Evolutionary conservation across 2,888 invertebrate genomes (phyloP).

Genomic region (Dascillus cervinus): DNA sequence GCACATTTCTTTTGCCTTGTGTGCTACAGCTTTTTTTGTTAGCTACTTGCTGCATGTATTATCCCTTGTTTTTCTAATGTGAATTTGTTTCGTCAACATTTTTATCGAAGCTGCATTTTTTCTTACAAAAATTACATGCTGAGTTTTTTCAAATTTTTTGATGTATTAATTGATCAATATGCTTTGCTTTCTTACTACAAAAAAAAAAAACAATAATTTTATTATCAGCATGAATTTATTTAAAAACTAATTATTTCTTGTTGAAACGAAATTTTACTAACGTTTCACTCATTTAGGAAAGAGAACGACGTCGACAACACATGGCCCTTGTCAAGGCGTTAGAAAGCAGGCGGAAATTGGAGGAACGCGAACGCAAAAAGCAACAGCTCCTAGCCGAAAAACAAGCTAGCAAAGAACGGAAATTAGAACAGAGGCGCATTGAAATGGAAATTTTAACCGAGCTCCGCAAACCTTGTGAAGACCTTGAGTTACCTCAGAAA

Average conservation of each 20-base stretch:
- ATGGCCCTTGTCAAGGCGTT: slow-evolving; percentile 81
- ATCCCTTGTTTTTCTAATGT: no score
- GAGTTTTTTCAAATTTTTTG: no score
- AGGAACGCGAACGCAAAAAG: slow-evolving; percentile 72
- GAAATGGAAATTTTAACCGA: slow-evolving; percentile 62
- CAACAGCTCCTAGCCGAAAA: slow-evolving; percentile 76
- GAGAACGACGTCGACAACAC: slow-evolving; percentile 84
- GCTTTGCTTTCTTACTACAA: no score
- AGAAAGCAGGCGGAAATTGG: slow-evolving; percentile 78
- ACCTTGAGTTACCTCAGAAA: slow-evolving; percentile 76
- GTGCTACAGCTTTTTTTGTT: slow-evolving; percentile 13
- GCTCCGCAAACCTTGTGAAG: slow-evolving; percentile 83
- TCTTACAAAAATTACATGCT: no score
- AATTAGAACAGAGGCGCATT: slow-evolving; percentile 61
- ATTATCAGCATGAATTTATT: slow-evolving; percentile 2
- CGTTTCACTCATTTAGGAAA: slow-evolving; percentile 52
- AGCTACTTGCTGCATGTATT: no score
- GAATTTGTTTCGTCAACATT: no score
- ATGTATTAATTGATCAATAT: no score
- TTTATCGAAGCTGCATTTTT: no score
- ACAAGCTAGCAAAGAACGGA: slow-evolving; percentile 76
- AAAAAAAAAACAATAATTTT: no score
- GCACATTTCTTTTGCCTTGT: slow-evolving; percentile 9
- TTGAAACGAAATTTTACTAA: no score
- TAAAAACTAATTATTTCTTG: slow-evolving; percentile 1